phyloP scores from a whole-genome alignment of 2,888 invertebrate genomes.

The Andrena praecox region DNA sequence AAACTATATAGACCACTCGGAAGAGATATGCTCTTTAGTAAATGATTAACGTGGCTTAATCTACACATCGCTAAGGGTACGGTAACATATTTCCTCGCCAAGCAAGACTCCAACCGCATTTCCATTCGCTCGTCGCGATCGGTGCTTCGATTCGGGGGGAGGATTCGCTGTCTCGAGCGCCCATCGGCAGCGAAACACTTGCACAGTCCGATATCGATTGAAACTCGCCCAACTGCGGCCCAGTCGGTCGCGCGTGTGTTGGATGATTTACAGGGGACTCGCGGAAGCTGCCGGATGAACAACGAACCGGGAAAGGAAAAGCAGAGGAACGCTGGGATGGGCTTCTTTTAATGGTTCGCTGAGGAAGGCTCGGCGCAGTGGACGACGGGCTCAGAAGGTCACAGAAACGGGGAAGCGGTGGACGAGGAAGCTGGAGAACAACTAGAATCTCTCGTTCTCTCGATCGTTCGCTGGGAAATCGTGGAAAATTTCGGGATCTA shows the following conservation, averaged over 20 bases:
- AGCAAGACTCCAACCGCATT: constrained; percentile 15
- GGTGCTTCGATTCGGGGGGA: constrained; percentile 11
- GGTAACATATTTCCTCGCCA: constrained; percentile 35
- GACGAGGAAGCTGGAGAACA: too few relatives aligned
- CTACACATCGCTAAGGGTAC: constrained; percentile 60
- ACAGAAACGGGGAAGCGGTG: background rate
- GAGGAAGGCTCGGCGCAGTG: background rate
- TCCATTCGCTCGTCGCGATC: constrained; percentile 16
- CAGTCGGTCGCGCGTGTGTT: background rate
- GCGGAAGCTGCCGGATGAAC: constrained; percentile 10
- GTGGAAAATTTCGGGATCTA: background rate
- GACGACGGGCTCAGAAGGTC: background rate
- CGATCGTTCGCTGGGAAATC: background rate
- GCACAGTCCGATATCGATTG: constrained; percentile 1
- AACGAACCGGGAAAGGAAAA: background rate
- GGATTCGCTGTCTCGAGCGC: background rate
- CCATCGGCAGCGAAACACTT: background rate
- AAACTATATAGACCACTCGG: constrained; percentile 61
- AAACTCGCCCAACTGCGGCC: background rate
- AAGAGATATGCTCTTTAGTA: constrained; percentile 57
- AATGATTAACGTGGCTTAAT: constrained; percentile 67
- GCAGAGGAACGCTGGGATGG: background rate
- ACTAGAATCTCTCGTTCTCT: background rate
- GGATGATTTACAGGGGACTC: background rate
- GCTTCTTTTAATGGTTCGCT: background rate